Evolutionary conservation across 2,888 invertebrate genomes (phyloP).

Genomic region (Brachyptera risi): DNA sequence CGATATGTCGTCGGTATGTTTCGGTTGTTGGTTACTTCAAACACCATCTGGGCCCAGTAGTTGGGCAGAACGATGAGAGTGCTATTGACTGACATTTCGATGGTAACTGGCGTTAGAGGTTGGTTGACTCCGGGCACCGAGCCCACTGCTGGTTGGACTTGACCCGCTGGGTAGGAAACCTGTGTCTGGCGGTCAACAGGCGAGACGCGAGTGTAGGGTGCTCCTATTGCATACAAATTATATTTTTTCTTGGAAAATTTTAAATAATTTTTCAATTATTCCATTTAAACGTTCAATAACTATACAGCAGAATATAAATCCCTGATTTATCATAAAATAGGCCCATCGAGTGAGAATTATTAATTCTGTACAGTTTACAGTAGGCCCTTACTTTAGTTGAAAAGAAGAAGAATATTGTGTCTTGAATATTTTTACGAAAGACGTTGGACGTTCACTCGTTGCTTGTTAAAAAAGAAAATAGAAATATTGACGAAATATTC

Average conservation of each 20-base stretch:
- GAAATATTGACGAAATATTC: no score
- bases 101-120: neutral
- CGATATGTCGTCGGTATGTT: slow-evolving; percentile 52
- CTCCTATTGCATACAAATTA: neutral
- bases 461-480: no score
- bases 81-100: slow-evolving; percentile 17
- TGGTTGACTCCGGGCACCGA: neutral
- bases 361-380: no score
- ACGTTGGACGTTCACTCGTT: no score
- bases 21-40: slow-evolving; percentile 70
- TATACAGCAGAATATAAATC: no score
- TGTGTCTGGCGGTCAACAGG: neutral
- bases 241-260: neutral
- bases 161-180: neutral
- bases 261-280: no score
- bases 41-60: slow-evolving; percentile 47
- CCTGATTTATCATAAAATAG: no score
- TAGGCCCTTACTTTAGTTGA: no score
- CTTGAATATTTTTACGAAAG: no score
- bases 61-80: slow-evolving; percentile 13
- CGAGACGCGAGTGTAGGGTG: neutral
- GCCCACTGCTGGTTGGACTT: neutral
- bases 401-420: no score
- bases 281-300: no score
- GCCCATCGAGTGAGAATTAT: no score